Evolutionary conservation across 2,113 vertebrate species (phyloP), one percentile per base, ranked within the genome.

Genomic region (Recurvirostra avosetta): DNA sequence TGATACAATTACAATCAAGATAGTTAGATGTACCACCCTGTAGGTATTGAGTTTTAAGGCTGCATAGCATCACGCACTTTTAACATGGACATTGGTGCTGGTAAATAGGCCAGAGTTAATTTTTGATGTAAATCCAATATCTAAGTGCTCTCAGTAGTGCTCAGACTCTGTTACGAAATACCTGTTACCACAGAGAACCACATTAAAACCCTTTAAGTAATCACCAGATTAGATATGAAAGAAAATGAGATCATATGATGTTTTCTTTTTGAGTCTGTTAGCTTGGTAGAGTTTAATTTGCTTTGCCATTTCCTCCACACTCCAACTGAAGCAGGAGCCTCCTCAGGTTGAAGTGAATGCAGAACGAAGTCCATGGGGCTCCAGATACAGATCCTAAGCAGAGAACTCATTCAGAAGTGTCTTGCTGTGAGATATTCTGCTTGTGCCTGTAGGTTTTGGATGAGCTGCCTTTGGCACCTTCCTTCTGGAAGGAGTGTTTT

Each of bases 1-100:
- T 65, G 47, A 23, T 41, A 43, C 25, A 94, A 66, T 90, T 92
- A 92, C 83, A 92, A 76, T 95, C 21, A 80, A 77, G 30, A 43
- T 23, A 16, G 30, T 20, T 61, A 43, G 29, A 29, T 25, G 22
- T 19, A 17, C 15, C 14, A 21, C 14, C 14, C 38, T 74, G 12
- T 22, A 61, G 22, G 12, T 53, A 7, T n/a, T 34, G 59, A 45
- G 29, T 82, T 61, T 0, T 18, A 47, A 45, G 22, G 12, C 59
- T 3, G 2, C 2, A 1, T 6, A 50, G 29, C 41, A 75, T 52
- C 22, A 8, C 1, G 1, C 7, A 26, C 3, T 75, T 77, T 52
- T 20, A 49, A 3, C 22, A 9, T 10, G 58, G 47, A 22, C 27
- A 11, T 5, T 27, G 30, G 18, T 6, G 6, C 16, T 43, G 12